Evolutionary conservation across 2,888 invertebrate genomes (phyloP), one percentile per base, ranked within the genome.

Genomic region (Rhogogaster chlorosoma): DNA sequence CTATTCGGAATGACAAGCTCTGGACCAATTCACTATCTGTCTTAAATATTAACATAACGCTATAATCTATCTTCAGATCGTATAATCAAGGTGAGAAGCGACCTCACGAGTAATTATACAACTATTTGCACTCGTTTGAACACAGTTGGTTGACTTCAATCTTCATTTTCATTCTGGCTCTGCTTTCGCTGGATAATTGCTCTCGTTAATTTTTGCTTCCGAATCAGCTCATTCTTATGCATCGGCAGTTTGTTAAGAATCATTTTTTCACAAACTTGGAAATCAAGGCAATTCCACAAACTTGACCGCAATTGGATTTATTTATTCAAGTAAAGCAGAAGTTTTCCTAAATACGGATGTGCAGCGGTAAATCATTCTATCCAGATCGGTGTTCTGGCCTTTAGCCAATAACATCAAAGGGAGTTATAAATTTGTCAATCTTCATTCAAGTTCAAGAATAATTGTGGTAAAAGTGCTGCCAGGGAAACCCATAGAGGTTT

Each of bases 341-440:
- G 53, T 4, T 53, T 77, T 29, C 6, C 49, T 77, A 42, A 42
- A 10, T 42, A 67, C 36, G 18, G 67, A 85, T n/a, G 15, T 83
- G n/a, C 83, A n/a, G 26, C 57, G 12, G 80, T 61, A 70, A 71
- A 84, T 84, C 83, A 85, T 88, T 88, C 87, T 88, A 88, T 86
- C 82, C 26, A 82, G 77, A 84, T 85, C 36, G 29, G 78, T 85
- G 49, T 83, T 38, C 80, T 88, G 89, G 89, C 88, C 85, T 36
- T 32, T 22, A 3, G 87, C 88, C 89, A 89, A 87, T 86, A 85
- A 88, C 84, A 85, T 84, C 85, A 85, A 86, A 88, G 89, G 87
- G 88, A 89, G 87, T 87, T 85, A 87, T 89, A 88, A 89, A 89
- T 88, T 87, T 84, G 84, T 84, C 83, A 86, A 87, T 88, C 84